These are phyloP conservation scores for Pachyseris speciosa DNA, from an alignment of 64 coral and sea anemone genomes.

Conservation along the genomic window DNA sequence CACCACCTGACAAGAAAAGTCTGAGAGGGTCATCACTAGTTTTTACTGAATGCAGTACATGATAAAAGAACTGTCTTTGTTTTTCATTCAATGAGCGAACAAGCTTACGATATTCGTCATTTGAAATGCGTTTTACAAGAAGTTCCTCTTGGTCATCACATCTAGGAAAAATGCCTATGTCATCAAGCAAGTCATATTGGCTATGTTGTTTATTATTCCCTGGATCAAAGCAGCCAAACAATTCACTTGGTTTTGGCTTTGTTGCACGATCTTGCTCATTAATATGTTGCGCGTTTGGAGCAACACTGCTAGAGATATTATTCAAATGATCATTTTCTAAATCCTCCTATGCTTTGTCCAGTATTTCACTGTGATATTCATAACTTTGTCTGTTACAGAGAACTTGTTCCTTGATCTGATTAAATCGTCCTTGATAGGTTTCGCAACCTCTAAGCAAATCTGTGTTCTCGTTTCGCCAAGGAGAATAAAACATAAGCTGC, in stretches of 20 bases:
- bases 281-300: constrained; percentile 67
- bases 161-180: constrained; percentile 51
- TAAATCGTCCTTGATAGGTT: constrained; percentile 59
- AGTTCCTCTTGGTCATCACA: constrained; percentile 49
- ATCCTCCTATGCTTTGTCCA: constrained; percentile 40
- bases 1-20: constrained; percentile 45
- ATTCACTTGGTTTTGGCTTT: constrained; percentile 47
- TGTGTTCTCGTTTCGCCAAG: constrained; percentile 49
- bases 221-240: constrained; percentile 68
- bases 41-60: constrained; percentile 55
- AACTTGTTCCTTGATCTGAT: constrained; percentile 27
- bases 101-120: constrained; percentile 41
- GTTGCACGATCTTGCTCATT: constrained; percentile 60
- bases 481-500: constrained; percentile 65
- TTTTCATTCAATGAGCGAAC: constrained; percentile 44
- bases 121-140: constrained; percentile 15
- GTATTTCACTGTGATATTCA: constrained; percentile 18
- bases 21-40: constrained; percentile 33
- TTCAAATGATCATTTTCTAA: constrained; percentile 41
- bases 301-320: constrained; percentile 42
- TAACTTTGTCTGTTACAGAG: constrained; percentile 40
- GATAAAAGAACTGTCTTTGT: constrained; percentile 66
- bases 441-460: constrained; percentile 24
- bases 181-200: constrained; percentile 62
- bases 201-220: constrained; percentile 63